These are phyloP conservation scores for Hipposideros larvatus DNA, from an alignment of 2,797 vertebrate genomes.

Conservation along the genomic window DNA sequence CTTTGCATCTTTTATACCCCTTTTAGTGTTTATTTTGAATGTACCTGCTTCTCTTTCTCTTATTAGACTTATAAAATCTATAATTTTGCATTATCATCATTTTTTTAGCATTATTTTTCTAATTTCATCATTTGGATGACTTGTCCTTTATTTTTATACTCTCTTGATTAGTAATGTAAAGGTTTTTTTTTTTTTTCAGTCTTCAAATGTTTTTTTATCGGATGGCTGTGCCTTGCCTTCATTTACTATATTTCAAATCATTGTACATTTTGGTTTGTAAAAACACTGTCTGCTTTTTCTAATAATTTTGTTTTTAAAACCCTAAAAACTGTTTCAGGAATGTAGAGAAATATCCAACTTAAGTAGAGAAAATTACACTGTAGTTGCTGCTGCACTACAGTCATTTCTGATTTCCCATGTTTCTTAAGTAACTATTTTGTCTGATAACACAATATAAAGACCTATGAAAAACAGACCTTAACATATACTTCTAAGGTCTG, in stretches of 20 bases:
- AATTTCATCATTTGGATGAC: neutral
- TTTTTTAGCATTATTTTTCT: conserved; percentile 33
- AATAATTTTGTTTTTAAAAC: conserved; percentile 86
- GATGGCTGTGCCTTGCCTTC: conserved; percentile 94
- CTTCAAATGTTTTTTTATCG: conserved; percentile 87
- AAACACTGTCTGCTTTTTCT: conserved; percentile 98
- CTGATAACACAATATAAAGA: conserved; percentile 93
- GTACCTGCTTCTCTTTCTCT: neutral
- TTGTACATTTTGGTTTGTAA: conserved; percentile 94
- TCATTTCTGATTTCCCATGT: conserved; percentile 90
- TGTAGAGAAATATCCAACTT: conserved; percentile 95
- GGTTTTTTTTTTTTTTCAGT: neutral
- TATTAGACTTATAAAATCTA: neutral
- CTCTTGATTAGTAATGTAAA: neutral
- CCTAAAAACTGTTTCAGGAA: conserved; percentile 96
- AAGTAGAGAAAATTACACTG: conserved; percentile 95
- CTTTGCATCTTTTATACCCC: neutral
- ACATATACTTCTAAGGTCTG: conserved; percentile 90
- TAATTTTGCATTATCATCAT: neutral
- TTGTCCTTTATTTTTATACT: neutral
- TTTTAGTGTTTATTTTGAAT: neutral
- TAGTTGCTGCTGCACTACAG: conserved; percentile 94
- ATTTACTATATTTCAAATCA: conserved; percentile 94
- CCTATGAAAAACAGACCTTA: conserved; percentile 92
- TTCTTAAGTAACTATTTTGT: conserved; percentile 92